A percentile compares a stretch with the other conserved stretches of the same genome.
phyloP scores from a whole-genome alignment of 2,888 invertebrate genomes.

The Taenaris catops region DNA sequence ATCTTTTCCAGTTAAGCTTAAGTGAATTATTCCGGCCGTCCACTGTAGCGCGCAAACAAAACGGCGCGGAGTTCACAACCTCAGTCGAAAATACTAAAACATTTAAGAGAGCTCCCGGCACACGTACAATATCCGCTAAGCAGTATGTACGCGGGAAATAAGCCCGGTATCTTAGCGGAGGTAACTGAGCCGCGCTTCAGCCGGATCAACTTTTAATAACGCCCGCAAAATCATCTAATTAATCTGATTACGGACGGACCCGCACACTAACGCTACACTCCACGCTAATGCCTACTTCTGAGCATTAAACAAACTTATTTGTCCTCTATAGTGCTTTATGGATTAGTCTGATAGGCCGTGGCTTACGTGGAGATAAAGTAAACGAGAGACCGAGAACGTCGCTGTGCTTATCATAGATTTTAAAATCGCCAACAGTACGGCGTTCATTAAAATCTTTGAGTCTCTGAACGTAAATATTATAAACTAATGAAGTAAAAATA shows the following conservation, averaged over 20 bases:
- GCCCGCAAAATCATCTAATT: constrained; percentile 74
- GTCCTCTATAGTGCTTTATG: constrained; percentile 54
- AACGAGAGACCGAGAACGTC: constrained; percentile 15
- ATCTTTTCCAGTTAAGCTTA: constrained; percentile 79
- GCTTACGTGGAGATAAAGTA: constrained; percentile 33
- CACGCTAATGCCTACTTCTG: constrained; percentile 62
- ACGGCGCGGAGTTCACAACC: constrained; percentile 73
- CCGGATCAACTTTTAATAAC: constrained; percentile 77
- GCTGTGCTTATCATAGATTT: too few relatives aligned
- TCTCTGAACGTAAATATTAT: too few relatives aligned
- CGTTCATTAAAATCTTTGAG: too few relatives aligned
- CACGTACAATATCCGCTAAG: constrained; percentile 73
- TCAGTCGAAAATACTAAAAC: constrained; percentile 78
- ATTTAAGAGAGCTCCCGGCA: constrained; percentile 71
- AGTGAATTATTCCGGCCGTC: constrained; percentile 77
- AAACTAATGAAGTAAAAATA: too few relatives aligned
- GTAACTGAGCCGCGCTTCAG: constrained; percentile 64
- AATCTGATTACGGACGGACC: constrained; percentile 70
- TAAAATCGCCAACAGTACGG: too few relatives aligned
- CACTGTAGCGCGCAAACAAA: constrained; percentile 75
- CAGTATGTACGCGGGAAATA: constrained; percentile 61
- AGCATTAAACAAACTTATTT: constrained; percentile 67
- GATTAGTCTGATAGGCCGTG: constrained; percentile 48
- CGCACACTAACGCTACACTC: constrained; percentile 56
- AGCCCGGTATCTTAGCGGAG: constrained; percentile 69